phyloP scores from a whole-genome alignment of 2,888 invertebrate genomes.

The Keiferia lycopersicella region DNA sequence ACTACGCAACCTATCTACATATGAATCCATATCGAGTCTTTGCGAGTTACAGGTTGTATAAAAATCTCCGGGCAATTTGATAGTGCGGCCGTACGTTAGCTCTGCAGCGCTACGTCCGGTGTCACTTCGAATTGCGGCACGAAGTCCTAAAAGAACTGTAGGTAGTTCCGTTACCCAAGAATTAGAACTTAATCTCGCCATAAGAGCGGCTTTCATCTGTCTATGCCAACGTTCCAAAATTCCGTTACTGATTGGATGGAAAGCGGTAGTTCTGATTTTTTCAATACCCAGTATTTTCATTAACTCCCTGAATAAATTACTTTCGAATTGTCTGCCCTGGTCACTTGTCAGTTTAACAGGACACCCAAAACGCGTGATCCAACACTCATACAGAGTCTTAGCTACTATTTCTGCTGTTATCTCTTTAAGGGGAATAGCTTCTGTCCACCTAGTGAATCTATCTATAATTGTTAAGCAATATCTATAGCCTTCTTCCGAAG shows the following conservation, averaged over 20 bases:
- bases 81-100: conserved; percentile 36
- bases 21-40: too few species aligned
- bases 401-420: conserved; percentile 37
- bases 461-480: conserved; percentile 36
- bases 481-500: conserved; percentile 28
- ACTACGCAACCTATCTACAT: background rate
- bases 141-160: conserved; percentile 41
- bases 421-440: conserved; percentile 34
- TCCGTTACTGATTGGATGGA: conserved; percentile 35
- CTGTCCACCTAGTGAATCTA: conserved; percentile 35
- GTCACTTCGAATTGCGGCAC: conserved; percentile 36
- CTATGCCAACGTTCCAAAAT: conserved; percentile 35
- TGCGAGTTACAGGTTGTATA: conserved; percentile 15
- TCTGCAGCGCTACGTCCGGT: conserved; percentile 38
- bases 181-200: conserved; percentile 26
- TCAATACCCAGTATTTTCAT: conserved; percentile 29
- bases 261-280: conserved; percentile 31
- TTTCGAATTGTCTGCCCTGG: conserved; percentile 38
- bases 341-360: conserved; percentile 28
- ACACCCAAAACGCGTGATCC: conserved; percentile 33
- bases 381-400: conserved; percentile 29
- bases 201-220: conserved; percentile 34
- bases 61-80: conserved; percentile 41
- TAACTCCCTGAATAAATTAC: conserved; percentile 41
- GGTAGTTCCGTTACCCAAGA: conserved; percentile 39